phyloP scores from a whole-genome alignment of 2,113 vertebrate species.

The Macquaria ambigua region DNA sequence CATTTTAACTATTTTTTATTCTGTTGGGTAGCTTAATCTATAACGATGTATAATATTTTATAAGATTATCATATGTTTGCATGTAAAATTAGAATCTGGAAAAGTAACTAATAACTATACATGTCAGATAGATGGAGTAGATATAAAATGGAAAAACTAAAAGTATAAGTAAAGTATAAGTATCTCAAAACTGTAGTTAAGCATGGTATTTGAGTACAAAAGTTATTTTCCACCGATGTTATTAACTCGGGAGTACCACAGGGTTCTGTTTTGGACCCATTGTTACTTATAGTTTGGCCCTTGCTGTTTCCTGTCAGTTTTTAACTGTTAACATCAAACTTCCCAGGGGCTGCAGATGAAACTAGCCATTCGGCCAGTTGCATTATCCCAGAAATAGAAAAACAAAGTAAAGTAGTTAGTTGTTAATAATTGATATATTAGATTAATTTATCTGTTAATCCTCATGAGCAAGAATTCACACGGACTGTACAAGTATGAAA shows the following conservation, averaged over 20 bases:
- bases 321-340: too few species aligned
- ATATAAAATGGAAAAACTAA: not conserved
- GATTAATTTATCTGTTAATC: not conserved
- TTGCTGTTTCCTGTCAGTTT: not conserved
- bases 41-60: too few species aligned
- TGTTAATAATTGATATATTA: too few species aligned
- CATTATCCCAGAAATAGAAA: too few species aligned
- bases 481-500: not conserved
- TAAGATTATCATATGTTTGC: not conserved
- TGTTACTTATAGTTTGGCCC: not conserved
- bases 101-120: not conserved
- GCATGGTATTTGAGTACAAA: too few species aligned
- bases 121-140: not conserved
- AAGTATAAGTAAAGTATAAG: too few species aligned
- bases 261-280: not conserved
- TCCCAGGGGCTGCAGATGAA: too few species aligned
- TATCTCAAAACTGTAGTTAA: too few species aligned
- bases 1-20: too few species aligned
- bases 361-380: too few species aligned
- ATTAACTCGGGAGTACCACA: not conserved
- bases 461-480: not conserved
- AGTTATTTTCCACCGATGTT: not conserved
- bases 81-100: not conserved
- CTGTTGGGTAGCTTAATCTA: too few species aligned
- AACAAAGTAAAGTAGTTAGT: too few species aligned